Evolutionary conservation across 2,888 invertebrate species (phyloP), one percentile per base, ranked within the genome.

Genomic region (Troides oblongomaculatus): DNA sequence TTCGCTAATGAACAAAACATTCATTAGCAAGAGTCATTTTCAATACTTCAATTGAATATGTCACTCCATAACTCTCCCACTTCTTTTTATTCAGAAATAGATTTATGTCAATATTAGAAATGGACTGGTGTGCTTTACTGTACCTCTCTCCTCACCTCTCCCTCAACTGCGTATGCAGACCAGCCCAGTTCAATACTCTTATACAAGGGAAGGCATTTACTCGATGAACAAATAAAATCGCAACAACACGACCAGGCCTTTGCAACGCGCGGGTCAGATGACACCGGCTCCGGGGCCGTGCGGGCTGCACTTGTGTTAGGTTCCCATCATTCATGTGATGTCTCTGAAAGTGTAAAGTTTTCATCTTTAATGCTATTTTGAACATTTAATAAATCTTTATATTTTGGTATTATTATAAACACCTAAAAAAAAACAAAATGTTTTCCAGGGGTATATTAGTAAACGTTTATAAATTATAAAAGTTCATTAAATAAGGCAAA

Each of bases 191-290:
- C 81, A 82, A 79, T 79, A 81, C 77, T 78, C 81, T 72, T 72
- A 73, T 74, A 75, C 75, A 77, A 74, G 76, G 76, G 72, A 76
- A 79, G 78, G 77, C 74, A 77, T 78, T 78, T 75, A 75, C 77
- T 73, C 77, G 71, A 71, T 71, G 76, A 78, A 79, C 79, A 83
- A 82, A 83, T 82, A 81, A 84, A 82, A 81, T 78, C 72, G 80
- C 79, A 79, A 79, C 79, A 82, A 79, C 80, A 80, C 78, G 78
- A 81, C 77, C 79, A 74, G 77, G 77, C 74, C 80, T 83, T 80
- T 82, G 80, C 82, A 81, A 81, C 77, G 78, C 81, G 76, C 77
- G 81, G 83, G 81, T 85, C 84, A 81, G 75, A 75, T 81, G 82
- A 81, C 81, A 81, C 78, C 78, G 79, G 79, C 80, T 76, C 76